phyloP scores from a whole-genome alignment of 2,797 vertebrate genomes.

The Loriculus beryllinus region DNA sequence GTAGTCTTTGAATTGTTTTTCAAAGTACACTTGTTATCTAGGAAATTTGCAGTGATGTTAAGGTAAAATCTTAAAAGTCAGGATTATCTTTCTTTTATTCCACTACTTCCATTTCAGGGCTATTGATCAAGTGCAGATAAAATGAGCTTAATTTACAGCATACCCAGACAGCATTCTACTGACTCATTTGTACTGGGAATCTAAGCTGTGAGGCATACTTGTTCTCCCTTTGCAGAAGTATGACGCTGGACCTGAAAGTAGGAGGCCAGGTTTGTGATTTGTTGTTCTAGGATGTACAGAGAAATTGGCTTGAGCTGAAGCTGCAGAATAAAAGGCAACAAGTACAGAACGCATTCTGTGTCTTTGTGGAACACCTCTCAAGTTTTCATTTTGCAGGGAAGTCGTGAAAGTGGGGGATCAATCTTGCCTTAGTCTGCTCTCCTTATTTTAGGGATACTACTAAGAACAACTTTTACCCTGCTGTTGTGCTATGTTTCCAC shows the following conservation, averaged over 20 bases:
- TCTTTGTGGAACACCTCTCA: neutral
- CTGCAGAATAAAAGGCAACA: neutral
- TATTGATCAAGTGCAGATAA: neutral
- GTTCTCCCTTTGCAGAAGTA: neutral
- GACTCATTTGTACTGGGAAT: neutral
- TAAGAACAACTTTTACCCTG: neutral
- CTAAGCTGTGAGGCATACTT: neutral
- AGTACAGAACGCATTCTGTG: neutral
- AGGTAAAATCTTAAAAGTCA: constrained; percentile 1
- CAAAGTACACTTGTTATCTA: neutral
- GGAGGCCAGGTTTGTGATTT: neutral
- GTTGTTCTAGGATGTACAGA: neutral
- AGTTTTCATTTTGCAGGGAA: neutral
- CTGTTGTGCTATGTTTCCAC: neutral
- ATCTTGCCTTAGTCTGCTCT: neutral
- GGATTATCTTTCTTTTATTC: neutral
- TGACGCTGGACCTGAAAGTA: neutral
- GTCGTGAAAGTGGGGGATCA: neutral
- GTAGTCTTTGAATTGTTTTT: constrained; percentile 27
- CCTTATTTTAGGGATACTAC: neutral
- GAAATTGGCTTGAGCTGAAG: neutral
- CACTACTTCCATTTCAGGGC: neutral
- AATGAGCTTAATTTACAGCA: neutral
- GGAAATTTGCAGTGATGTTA: neutral
- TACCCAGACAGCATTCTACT: neutral